phyloP scores from a whole-genome alignment of 2,888 invertebrate species.

The Tanytarsus gracilentus region DNA sequence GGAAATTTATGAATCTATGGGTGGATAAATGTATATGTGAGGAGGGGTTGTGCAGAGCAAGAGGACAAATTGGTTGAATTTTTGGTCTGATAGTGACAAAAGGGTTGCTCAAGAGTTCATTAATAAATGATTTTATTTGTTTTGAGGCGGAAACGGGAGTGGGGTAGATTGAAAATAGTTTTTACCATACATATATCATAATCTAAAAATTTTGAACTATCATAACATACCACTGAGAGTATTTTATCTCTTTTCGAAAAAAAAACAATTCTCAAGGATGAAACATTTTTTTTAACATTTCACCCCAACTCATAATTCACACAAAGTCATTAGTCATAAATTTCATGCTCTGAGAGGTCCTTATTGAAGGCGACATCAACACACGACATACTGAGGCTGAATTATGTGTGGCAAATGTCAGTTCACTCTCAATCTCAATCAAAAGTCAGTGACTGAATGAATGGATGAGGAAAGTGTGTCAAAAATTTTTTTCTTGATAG shows the following conservation, averaged over 20 bases:
- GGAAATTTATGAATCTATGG: slow-evolving; percentile 9
- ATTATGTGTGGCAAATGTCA: slow-evolving; percentile 12
- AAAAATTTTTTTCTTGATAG: neutral
- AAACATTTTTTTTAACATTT: neutral
- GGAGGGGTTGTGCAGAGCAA: neutral
- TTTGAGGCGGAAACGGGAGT: neutral
- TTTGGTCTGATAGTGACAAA: slow-evolving; percentile 28
- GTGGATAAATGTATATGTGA: neutral
- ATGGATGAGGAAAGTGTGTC: neutral
- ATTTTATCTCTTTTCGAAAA: no score
- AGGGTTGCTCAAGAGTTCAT: slow-evolving; percentile 27
- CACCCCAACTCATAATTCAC: neutral
- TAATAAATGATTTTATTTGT: slow-evolving; percentile 24
- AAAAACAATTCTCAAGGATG: no score
- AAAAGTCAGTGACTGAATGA: neutral
- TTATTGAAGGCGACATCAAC: neutral
- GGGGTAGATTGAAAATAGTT: no score
- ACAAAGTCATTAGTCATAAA: slow-evolving; percentile 22
- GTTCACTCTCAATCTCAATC: neutral
- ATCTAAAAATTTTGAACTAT: no score
- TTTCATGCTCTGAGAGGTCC: neutral
- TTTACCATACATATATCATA: no score
- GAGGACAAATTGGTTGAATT: neutral
- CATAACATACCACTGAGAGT: no score
- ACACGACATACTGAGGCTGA: no score